Percentiles rank a stretch among this genome's conserved stretches.
Conservation (phyloP, 2,113 vertebrate genomes). For the Arvicanthis niloticus region DNA sequence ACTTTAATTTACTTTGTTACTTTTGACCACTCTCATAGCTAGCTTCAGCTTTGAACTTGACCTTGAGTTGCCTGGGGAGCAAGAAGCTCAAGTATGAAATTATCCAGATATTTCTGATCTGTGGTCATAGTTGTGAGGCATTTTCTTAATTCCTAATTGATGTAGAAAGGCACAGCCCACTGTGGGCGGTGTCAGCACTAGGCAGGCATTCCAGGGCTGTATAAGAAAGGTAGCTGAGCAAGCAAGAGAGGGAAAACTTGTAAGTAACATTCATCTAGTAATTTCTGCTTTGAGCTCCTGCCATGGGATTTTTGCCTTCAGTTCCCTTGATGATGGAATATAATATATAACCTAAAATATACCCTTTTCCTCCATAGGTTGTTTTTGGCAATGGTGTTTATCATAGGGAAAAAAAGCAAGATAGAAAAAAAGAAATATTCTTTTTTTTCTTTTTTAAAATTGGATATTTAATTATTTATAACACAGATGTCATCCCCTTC, state of each 20-base stretch:
- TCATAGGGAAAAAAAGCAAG: background rate
- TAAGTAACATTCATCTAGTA: background rate
- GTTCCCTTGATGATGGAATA: background rate
- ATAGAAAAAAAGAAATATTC: too few relatives aligned
- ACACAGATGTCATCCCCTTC: too few relatives aligned
- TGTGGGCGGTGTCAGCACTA: background rate
- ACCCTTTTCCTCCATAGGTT: background rate
- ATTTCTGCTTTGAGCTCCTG: background rate
- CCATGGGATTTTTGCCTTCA: background rate
- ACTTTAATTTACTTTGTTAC: slow-evolving; percentile 30
- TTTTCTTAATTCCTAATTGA: background rate
- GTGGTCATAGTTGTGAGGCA: background rate
- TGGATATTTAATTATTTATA: too few relatives aligned
- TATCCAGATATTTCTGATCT: background rate
- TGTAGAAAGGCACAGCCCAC: background rate
- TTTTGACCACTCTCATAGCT: background rate
- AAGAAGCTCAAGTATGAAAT: background rate
- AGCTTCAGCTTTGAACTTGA: background rate
- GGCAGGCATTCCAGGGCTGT: background rate
- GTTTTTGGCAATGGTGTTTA: background rate
- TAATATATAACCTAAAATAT: background rate
- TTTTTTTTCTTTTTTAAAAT: too few relatives aligned
- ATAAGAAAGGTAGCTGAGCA: background rate
- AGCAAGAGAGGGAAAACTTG: background rate
- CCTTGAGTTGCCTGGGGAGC: background rate